Percentiles rank a stretch among this genome's conserved stretches.
These are phyloP conservation scores for Microhierax caerulescens DNA, from an alignment of 2,797 vertebrate genomes.

Conservation along the genomic window DNA sequence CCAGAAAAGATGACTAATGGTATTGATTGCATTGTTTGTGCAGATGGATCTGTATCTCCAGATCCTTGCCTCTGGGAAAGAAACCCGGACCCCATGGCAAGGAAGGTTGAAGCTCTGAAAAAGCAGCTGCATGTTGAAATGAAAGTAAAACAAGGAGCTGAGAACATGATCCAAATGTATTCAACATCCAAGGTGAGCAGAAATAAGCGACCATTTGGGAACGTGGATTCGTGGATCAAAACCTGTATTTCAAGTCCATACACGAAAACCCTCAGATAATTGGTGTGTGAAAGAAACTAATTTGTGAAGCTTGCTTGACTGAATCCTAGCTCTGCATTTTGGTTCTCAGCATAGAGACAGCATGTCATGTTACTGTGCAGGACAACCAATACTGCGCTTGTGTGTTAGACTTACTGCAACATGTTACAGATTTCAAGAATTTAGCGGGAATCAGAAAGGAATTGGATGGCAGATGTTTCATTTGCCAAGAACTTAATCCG, in stretches of 20 bases:
- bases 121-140: slow-evolving; percentile 93
- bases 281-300: not conserved
- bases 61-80: slow-evolving; percentile 81
- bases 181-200: slow-evolving; percentile 83
- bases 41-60: slow-evolving; percentile 72
- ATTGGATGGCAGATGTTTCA: not conserved
- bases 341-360: not conserved
- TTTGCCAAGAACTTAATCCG: not conserved
- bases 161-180: slow-evolving; percentile 93
- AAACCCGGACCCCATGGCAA: slow-evolving; percentile 73
- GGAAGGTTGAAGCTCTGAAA: slow-evolving; percentile 83
- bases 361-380: not conserved
- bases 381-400: not conserved
- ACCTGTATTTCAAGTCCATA: not conserved
- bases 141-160: slow-evolving; percentile 94
- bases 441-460: not conserved
- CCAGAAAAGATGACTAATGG: not conserved
- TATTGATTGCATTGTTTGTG: not conserved
- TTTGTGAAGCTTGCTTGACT: not conserved
- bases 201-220: not conserved
- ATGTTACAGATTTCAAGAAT: not conserved
- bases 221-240: not conserved
- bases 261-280: not conserved
- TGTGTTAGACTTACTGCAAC: not conserved
- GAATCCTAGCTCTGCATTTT: not conserved